Evolutionary conservation across 2,797 vertebrate species (phyloP), one percentile per base, ranked within the genome.

Genomic region (Threskiornis aethiopicus): DNA sequence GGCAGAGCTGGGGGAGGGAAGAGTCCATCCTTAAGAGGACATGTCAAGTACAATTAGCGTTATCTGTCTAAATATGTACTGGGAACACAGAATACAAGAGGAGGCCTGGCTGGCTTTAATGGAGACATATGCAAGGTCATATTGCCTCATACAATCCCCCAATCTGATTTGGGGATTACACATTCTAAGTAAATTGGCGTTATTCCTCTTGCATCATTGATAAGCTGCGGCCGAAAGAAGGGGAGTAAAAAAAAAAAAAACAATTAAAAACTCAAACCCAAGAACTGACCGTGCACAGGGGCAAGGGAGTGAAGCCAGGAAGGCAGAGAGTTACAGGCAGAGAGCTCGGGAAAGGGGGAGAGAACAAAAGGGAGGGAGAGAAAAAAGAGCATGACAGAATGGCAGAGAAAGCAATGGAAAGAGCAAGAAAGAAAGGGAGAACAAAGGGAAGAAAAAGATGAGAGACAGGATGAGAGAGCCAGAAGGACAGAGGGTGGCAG

Each of bases 141-240:
- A 98, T 98, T 97, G 97, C 97, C 98, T 98, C 97, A 98, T 97
- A 96, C 98, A 98, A 98, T 99, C 98, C 98, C 97, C 98, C 98
- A 98, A 98, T 99, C 98, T 98, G 98, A 99, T 99, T 99, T 98
- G 98, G 98, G 98, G 98, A 99, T 99, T 98, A 98, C 98, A 97
- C 98, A 98, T 98, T 98, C 98, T 98, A 98, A 98, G 98, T 98
- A 98, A 99, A 99, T 98, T 98, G 98, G 97, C 85, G 96, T 97
- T 98, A 98, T 97, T 98, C 98, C 95, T 97, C 96, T 98, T 98
- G 98, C 98, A 99, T 99, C 98, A 98, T 98, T 98, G 98, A 98
- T 98, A 98, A 99, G 98, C 98, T 96, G 97, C 14, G 80, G 95
- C 97, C 97, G 70, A 98, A 98, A 98, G 98, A 98, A 98, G 94